Evolutionary conservation across 2,888 invertebrate genomes (phyloP).

Genomic region (Galerucella pusilla): DNA sequence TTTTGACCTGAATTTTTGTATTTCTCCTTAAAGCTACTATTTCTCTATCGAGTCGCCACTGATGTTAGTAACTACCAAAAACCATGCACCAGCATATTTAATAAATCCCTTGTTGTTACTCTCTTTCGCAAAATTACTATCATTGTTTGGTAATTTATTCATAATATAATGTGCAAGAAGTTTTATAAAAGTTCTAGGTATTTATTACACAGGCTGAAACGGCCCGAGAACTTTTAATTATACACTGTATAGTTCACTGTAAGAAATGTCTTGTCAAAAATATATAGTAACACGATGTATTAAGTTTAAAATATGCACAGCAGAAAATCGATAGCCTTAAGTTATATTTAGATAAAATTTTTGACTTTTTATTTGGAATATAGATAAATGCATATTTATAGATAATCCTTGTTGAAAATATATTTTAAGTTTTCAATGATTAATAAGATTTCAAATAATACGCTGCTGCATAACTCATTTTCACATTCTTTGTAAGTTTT

Average conservation of each 20-base stretch:
- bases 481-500: too few species aligned
- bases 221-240: slow-evolving; percentile 52
- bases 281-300: slow-evolving; percentile 49
- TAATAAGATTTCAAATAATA: too few species aligned
- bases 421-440: too few species aligned
- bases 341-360: slow-evolving; percentile 56
- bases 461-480: too few species aligned
- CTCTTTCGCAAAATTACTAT: slow-evolving; percentile 46
- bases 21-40: background rate
- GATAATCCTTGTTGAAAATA: too few species aligned
- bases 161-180: slow-evolving; percentile 43
- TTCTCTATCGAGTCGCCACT: background rate
- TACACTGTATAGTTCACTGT: slow-evolving; percentile 44
- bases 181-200: slow-evolving; percentile 45
- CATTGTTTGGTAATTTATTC: slow-evolving; percentile 47
- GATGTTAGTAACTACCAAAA: slow-evolving; percentile 18
- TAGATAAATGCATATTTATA: background rate
- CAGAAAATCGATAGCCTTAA: slow-evolving; percentile 54
- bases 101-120: slow-evolving; percentile 38
- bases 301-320: slow-evolving; percentile 52
- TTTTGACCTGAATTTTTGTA: background rate
- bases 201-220: slow-evolving; percentile 42
- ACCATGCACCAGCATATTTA: slow-evolving; percentile 32
- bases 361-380: slow-evolving; percentile 43
- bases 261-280: slow-evolving; percentile 51